These are phyloP conservation scores for Falcaria lacertinaria DNA, from an alignment of 2,888 invertebrate genomes.

Conservation along the genomic window DNA sequence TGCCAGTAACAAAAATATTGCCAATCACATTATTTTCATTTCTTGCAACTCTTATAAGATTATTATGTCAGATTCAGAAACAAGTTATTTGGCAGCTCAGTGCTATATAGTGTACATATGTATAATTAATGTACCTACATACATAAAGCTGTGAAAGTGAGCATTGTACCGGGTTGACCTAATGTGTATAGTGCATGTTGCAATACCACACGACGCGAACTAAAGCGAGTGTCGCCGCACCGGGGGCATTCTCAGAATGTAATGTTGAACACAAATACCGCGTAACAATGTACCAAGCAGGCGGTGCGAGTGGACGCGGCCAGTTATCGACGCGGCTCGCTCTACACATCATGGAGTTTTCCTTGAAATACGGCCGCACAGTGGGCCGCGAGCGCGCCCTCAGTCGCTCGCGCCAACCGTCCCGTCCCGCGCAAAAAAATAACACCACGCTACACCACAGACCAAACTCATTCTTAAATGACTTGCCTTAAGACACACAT, in stretches of 20 bases:
- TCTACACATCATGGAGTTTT: constrained; percentile 56
- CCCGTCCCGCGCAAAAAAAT: constrained; percentile 74
- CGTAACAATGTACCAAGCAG: constrained; percentile 35
- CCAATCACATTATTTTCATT: constrained; percentile 10
- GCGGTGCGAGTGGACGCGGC: constrained; percentile 35
- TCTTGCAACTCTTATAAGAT: constrained; percentile 46
- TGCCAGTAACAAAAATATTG: constrained; percentile 32
- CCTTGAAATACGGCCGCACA: constrained; percentile 63
- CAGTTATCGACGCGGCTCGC: constrained; percentile 46
- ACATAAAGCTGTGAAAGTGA: constrained; percentile 47
- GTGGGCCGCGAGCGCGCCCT: constrained; percentile 52
- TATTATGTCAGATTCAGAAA: constrained; percentile 15
- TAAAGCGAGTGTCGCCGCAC: constrained; percentile 21
- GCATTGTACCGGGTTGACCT: constrained; percentile 47
- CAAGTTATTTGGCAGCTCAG: background rate
- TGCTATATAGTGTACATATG: constrained; percentile 12
- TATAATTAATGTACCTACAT: constrained; percentile 1
- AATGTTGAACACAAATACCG: constrained; percentile 34
- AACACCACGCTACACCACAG: constrained; percentile 44
- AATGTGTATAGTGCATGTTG: constrained; percentile 38
- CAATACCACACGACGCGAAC: constrained; percentile 28
- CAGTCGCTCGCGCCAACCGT: constrained; percentile 63
- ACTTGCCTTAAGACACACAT: constrained; percentile 51
- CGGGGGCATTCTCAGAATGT: constrained; percentile 41
- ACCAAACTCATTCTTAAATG: constrained; percentile 61